Base-by-base conservation (phyloP, 2,888 invertebrate genomes). In the Merodon equestris region DNA sequence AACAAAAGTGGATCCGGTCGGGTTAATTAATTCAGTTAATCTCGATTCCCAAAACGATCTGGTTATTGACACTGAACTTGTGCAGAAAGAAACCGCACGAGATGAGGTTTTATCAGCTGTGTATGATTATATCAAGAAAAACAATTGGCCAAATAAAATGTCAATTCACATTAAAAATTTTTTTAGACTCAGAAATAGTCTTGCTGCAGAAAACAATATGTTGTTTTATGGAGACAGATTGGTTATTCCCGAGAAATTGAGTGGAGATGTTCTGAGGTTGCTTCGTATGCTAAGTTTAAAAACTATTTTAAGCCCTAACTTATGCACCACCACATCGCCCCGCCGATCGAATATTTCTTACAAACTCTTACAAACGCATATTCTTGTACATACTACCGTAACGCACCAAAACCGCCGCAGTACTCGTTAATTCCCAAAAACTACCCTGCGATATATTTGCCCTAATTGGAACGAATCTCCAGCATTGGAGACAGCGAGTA, bases 201-300 rank as follows among this genome's bases (percentile, higher is more conserved):
- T 36, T 9, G 5, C 36, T 5, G 10, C 36, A 10, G 36, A 36
- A 36, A 36, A 36, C 5, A 7, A 36, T 36, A 9, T 5, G 5
- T 9, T 36, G 5, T 36, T 18, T 18, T 47, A 18, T 47, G 18
- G 47, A 1, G 47, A 18, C n/a, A 9, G 47, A n/a, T 18, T 47
- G 4, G 18, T 47, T 17, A 48, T 27, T 27, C 48, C 48, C n/a
- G 9, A 10, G 84, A n/a, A n/a, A n/a, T n/a, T n/a, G n/a, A n/a
- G n/a, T n/a, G n/a, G n/a, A n/a, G n/a, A n/a, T n/a, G n/a, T n/a
- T n/a, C n/a, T n/a, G n/a, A n/a, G n/a, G n/a, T n/a, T n/a, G n/a
- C n/a, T n/a, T n/a, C n/a, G n/a, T n/a, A n/a, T n/a, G n/a, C n/a
- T n/a, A n/a, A n/a, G n/a, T n/a, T n/a, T n/a, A n/a, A n/a, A n/a